Evolutionary conservation across 2,113 vertebrate genomes (phyloP).

Genomic region (Etheostoma cragini): DNA sequence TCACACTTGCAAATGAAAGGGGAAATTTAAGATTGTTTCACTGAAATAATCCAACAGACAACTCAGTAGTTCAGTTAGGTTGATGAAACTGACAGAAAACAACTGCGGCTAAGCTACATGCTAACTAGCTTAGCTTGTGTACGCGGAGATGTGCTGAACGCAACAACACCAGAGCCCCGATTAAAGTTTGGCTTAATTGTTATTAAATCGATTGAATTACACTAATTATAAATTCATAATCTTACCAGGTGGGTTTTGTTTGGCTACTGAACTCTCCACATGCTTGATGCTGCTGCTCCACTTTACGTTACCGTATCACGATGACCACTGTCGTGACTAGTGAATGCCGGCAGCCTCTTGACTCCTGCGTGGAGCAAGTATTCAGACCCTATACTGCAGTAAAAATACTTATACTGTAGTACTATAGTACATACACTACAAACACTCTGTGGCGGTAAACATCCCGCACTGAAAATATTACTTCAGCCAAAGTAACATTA

Average conservation of each 20-base stretch:
- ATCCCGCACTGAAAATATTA: too few species aligned
- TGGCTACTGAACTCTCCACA: not conserved
- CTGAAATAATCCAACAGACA: not conserved
- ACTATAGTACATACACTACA: too few species aligned
- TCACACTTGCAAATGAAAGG: not conserved
- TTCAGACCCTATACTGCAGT: too few species aligned
- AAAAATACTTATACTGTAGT: too few species aligned
- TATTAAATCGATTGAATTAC: fast-evolving
- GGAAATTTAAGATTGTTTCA: not conserved
- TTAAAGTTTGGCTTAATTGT: fast-evolving
- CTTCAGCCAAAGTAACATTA: too few species aligned
- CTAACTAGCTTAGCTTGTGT: not conserved
- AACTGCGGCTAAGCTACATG: not conserved
- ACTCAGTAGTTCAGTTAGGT: not conserved
- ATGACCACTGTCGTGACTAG: not conserved
- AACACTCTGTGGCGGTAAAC: too few species aligned
- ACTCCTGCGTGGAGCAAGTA: too few species aligned
- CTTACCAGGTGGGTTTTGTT: not conserved
- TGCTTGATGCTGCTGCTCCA: not conserved
- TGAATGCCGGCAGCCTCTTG: too few species aligned
- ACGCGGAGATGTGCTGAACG: not conserved
- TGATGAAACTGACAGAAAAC: not conserved
- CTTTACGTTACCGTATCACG: not conserved
- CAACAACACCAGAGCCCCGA: not conserved
- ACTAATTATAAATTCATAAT: fast-evolving